Evolutionary conservation across 2,888 invertebrate genomes (phyloP).

Genomic region (Panzeria rudis): DNA sequence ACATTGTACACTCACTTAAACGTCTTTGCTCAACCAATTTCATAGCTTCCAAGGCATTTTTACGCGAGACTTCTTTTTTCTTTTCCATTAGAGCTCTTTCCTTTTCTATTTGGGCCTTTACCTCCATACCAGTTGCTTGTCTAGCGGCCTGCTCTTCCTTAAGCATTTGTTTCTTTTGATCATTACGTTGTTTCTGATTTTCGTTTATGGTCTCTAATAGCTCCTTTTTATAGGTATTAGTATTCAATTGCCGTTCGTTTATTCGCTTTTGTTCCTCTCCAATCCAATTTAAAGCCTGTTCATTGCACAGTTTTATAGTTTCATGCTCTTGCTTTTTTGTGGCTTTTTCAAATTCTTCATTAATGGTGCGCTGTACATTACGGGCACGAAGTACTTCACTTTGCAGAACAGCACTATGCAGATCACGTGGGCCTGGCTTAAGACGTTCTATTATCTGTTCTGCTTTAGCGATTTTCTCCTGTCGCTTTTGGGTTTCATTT

Average conservation of each 20-base stretch:
- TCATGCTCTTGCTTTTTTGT: slow-evolving; percentile 76
- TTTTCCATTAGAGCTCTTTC: slow-evolving; percentile 78
- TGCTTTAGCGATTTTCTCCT: slow-evolving; percentile 79
- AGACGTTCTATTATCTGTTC: slow-evolving; percentile 79
- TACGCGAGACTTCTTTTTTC: slow-evolving; percentile 76
- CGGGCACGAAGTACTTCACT: slow-evolving; percentile 81
- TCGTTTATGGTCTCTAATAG: slow-evolving; percentile 78
- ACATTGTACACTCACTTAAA: slow-evolving; percentile 74
- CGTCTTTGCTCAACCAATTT: slow-evolving; percentile 79
- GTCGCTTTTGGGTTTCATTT: slow-evolving; percentile 77
- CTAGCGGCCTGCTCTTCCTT: slow-evolving; percentile 75
- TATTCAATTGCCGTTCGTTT: slow-evolving; percentile 76
- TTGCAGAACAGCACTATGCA: slow-evolving; percentile 81
- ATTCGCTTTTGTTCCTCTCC: slow-evolving; percentile 80
- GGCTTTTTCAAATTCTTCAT: slow-evolving; percentile 77
- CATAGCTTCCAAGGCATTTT: slow-evolving; percentile 80
- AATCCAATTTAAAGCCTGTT: slow-evolving; percentile 82
- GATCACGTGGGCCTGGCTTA: slow-evolving; percentile 80
- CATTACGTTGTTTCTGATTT: slow-evolving; percentile 75
- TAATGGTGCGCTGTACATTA: slow-evolving; percentile 79
- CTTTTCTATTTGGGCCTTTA: slow-evolving; percentile 80
- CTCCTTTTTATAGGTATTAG: slow-evolving; percentile 79
- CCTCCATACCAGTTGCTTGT: slow-evolving; percentile 77
- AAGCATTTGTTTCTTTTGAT: slow-evolving; percentile 74
- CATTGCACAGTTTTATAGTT: slow-evolving; percentile 79